Evolutionary conservation across 2,113 vertebrate genomes (phyloP).

Genomic region (Felis chaus): DNA sequence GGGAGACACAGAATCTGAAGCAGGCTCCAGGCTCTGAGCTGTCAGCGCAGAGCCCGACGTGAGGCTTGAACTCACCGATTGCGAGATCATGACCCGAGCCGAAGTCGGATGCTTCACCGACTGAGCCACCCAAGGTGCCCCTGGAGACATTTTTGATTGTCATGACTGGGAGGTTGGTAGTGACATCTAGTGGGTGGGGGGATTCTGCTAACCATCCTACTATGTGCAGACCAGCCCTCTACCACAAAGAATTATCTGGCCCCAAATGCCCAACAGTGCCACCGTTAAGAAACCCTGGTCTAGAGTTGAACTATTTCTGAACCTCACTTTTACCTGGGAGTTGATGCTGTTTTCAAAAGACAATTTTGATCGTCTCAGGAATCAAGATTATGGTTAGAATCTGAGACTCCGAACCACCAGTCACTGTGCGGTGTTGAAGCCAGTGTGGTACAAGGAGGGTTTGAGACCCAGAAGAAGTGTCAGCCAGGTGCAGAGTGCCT

Average conservation of each 20-base stretch:
- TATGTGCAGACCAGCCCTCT: neutral
- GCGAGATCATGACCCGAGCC: no score
- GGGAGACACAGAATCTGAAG: no score
- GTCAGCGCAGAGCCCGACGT: no score
- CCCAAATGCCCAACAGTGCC: neutral
- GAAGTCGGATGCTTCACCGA: no score
- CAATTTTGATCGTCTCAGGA: slow-evolving; percentile 79
- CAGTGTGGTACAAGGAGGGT: slow-evolving; percentile 79
- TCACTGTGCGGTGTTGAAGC: slow-evolving; percentile 79
- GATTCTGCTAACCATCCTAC: neutral
- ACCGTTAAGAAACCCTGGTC: slow-evolving; percentile 65
- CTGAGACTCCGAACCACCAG: slow-evolving; percentile 74
- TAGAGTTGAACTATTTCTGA: slow-evolving; percentile 76
- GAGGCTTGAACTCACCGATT: no score
- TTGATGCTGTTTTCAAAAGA: slow-evolving; percentile 83
- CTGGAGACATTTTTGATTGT: slow-evolving; percentile 10
- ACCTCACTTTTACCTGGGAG: slow-evolving; percentile 78
- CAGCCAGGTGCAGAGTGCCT: slow-evolving; percentile 74
- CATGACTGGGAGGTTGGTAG: neutral
- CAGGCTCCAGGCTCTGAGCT: no score
- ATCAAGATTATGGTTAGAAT: slow-evolving; percentile 80
- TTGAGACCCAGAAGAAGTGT: slow-evolving; percentile 79
- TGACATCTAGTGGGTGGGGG: neutral
- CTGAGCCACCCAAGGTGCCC: no score
- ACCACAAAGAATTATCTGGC: neutral